Evolutionary conservation across 1,140 invertebrate genomes (phyloP), one percentile per base, ranked within the genome.

Genomic region (Pectinophora gossypiella): DNA sequence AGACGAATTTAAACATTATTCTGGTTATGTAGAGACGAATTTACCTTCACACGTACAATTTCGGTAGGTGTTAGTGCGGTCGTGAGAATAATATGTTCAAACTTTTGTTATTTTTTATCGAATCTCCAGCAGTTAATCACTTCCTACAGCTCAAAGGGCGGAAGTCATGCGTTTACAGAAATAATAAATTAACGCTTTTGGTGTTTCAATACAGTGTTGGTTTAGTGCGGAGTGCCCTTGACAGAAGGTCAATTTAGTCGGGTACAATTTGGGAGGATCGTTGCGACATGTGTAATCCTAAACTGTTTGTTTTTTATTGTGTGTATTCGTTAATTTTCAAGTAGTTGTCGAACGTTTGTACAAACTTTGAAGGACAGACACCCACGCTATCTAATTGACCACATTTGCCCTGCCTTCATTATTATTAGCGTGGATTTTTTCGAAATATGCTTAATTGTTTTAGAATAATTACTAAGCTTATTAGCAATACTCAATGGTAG

Each of bases 111-210:
- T 74, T 83, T 80, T 81, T 73, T 77, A 76, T 78, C 62, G 65
- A 73, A 79, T 72, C 71, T 54, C 48, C 55, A 74, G 59, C 68
- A 74, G 70, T 80, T 85, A 85, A 85, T 85, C 80, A 77, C 76
- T 85, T 85, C 78, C 78, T 82, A 81, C 73, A 80, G 65, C 64
- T 77, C 71, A 74, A 81, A 84, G 71, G 71, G 76, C 76, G 82
- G 82, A 85, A 85, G 76, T 83, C 70, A 64, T 75, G 78, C 75
- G 69, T 81, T 82, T 80, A 77, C 68, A 79, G 69, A 81, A 83
- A 81, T 80, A 85, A 77, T 82, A 84, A 79, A 84, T 82, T 82
- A 81, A 77, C 71, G 60, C 64, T 43, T 68, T 68, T 63, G 64
- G 62, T 72, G 66, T 76, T 78, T 76, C 72, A 72, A 77, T 77